These are phyloP conservation scores for Tragelaphus strepsiceros DNA, from an alignment of 2,113 vertebrate species.

Conservation along the genomic window DNA sequence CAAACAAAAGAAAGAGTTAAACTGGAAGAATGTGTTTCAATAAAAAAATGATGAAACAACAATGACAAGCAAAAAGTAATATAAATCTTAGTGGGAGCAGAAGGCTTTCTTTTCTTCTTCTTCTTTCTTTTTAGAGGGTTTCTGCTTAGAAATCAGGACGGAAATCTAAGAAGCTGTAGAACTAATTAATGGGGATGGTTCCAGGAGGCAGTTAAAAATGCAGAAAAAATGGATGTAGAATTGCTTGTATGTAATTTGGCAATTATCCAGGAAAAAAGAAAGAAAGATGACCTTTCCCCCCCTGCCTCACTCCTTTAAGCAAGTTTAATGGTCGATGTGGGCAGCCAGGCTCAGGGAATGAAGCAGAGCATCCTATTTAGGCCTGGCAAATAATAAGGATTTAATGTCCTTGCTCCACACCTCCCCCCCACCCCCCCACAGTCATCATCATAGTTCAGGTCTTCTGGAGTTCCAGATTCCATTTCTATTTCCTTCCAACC, in stretches of 20 bases:
- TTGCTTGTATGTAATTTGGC: neutral
- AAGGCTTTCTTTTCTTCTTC: neutral
- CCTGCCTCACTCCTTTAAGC: neutral
- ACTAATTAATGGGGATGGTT: neutral
- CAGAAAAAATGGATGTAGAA: neutral
- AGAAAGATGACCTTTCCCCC: neutral
- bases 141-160: neutral
- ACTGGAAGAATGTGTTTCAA: neutral
- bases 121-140: neutral
- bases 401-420: neutral
- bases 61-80: neutral
- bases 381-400: neutral
- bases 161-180: neutral
- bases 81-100: neutral
- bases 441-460: neutral
- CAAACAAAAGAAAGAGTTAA: neutral
- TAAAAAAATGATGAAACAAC: neutral
- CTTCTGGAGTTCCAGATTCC: neutral
- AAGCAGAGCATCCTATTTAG: neutral
- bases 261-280: neutral
- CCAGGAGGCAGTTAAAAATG: neutral
- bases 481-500: neutral
- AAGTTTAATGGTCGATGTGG: neutral
- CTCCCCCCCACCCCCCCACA: fast-evolving
- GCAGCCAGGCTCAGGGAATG: neutral